Conservation (phyloP, 2,113 vertebrate species). For the Pachycephala philippinensis region DNA sequence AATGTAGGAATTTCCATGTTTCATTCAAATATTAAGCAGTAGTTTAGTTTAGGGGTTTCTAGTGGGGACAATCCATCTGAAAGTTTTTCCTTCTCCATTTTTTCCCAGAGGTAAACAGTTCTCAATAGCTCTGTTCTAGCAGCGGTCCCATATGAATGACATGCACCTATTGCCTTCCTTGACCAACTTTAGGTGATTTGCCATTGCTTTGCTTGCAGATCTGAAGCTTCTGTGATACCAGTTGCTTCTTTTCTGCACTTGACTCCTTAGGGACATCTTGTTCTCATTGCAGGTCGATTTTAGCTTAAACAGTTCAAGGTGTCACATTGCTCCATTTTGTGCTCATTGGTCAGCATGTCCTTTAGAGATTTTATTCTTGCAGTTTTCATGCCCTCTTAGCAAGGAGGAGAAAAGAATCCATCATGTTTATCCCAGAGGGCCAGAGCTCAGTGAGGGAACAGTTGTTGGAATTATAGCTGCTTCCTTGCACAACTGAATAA, state of each 20-base stretch:
- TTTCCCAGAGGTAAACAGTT: not conserved
- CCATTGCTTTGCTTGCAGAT: rapidly evolving
- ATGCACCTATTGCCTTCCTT: not conserved
- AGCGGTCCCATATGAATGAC: not conserved
- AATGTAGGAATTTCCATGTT: not conserved
- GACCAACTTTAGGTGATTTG: not conserved
- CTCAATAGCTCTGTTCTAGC: not conserved
- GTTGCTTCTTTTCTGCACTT: not conserved
- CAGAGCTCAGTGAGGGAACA: not conserved
- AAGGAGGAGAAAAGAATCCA: not conserved
- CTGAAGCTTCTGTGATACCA: not conserved
- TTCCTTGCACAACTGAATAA: not conserved
- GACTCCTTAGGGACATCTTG: not conserved
- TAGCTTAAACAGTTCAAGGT: not conserved
- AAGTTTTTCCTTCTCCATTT: not conserved
- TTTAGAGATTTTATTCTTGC: not conserved
- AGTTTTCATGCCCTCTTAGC: not conserved
- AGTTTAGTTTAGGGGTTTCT: not conserved
- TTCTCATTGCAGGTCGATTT: not conserved
- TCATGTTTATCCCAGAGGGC: not conserved
- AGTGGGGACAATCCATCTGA: not conserved
- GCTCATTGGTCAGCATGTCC: not conserved
- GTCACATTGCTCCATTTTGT: not conserved
- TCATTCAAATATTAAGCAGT: not conserved
- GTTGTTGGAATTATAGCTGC: not conserved